Evolutionary conservation across 64 coral and sea anemone genomes (phyloP).

Genomic region (Stylophora pistillata): DNA sequence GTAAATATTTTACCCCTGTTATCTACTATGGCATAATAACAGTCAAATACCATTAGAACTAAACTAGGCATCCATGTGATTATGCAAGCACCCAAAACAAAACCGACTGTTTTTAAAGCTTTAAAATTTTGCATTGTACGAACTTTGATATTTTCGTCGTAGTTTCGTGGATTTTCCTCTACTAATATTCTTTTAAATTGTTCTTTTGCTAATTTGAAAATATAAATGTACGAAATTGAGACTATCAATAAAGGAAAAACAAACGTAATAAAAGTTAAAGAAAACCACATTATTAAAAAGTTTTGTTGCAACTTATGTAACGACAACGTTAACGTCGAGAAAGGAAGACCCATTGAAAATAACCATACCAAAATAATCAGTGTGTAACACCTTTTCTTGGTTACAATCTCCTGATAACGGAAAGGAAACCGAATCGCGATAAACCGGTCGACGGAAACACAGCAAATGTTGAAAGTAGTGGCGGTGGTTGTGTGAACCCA

Average conservation of each 20-base stretch:
- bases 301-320: neutral
- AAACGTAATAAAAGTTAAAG: neutral
- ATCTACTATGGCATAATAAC: neutral
- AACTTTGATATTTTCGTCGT: too few relatives aligned
- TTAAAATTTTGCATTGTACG: neutral
- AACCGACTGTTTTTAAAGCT: neutral
- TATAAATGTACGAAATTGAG: neutral
- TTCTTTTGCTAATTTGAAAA: neutral
- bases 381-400: neutral
- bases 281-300: neutral
- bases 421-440: constrained; percentile 12
- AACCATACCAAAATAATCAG: neutral
- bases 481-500: neutral
- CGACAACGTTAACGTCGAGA: neutral
- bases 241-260: neutral
- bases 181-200: neutral
- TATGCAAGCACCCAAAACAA: neutral
- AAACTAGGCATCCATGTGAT: neutral
- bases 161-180: neutral
- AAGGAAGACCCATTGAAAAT: neutral
- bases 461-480: constrained; percentile 7
- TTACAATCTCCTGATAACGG: constrained; percentile 8
- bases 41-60: neutral
- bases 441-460: constrained; percentile 17
- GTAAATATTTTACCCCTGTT: neutral